These are phyloP conservation scores for Drosophila demipolita DNA, from an alignment of 2,888 invertebrate species.

Conservation along the genomic window DNA sequence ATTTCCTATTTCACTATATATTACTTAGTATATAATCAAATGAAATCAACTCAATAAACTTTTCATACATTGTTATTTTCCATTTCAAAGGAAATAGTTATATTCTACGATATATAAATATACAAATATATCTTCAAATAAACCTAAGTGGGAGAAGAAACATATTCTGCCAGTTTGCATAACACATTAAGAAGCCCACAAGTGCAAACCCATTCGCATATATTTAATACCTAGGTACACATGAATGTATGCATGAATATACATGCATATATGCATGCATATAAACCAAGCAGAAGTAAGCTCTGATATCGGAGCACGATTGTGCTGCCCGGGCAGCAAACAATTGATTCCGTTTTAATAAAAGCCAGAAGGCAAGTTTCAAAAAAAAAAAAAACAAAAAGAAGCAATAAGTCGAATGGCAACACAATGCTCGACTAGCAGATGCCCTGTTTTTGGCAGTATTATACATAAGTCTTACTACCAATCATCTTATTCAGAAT, in stretches of 20 bases:
- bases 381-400: neutral
- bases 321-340: slow-evolving; percentile 16
- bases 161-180: slow-evolving; percentile 11
- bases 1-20: neutral
- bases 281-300: neutral
- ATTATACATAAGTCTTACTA: rapidly evolving
- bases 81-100: neutral
- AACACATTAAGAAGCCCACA: slow-evolving; percentile 14
- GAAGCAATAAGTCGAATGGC: neutral
- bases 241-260: neutral
- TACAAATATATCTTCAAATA: neutral
- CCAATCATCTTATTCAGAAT: neutral
- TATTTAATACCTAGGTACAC: neutral
- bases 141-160: neutral
- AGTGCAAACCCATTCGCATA: slow-evolving; percentile 1
- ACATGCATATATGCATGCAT: neutral
- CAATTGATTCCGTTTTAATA: slow-evolving; percentile 19
- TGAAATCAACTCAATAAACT: neutral
- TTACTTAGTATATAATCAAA: neutral
- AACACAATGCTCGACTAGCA: neutral
- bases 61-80: neutral
- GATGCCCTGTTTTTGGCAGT: neutral
- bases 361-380: neutral
- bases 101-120: neutral
- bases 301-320: slow-evolving; percentile 5